A percentile compares a stretch with the other conserved stretches of the same genome.
Conservation (phyloP, 1,140 invertebrate species). For the Apis cerana region DNA sequence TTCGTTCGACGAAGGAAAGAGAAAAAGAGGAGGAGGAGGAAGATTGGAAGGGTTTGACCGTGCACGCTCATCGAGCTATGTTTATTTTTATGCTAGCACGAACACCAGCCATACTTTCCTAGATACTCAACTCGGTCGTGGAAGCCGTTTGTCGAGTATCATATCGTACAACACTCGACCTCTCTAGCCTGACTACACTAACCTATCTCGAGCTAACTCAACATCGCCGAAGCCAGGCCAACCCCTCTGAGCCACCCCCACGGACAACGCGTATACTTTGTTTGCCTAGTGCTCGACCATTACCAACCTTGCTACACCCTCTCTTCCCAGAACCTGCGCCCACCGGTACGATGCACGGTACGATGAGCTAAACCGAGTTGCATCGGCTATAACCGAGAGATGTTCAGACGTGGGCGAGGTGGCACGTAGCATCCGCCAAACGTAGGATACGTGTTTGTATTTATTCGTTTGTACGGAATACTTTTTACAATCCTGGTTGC, state of each 20-base stretch:
- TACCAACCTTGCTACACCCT: slow-evolving; percentile 62
- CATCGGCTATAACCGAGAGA: background rate
- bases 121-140: slow-evolving; percentile 58
- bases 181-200: slow-evolving; percentile 53
- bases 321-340: slow-evolving; percentile 43
- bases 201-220: slow-evolving; percentile 67
- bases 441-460: slow-evolving; percentile 28
- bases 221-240: slow-evolving; percentile 60
- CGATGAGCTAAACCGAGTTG: slow-evolving; percentile 41
- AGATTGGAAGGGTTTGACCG: slow-evolving; percentile 10
- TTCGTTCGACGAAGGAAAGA: background rate
- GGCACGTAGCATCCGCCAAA: background rate
- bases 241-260: slow-evolving; percentile 47
- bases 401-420: background rate
- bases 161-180: slow-evolving; percentile 73
- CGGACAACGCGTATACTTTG: slow-evolving; percentile 65
- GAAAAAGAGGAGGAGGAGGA: background rate
- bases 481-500: slow-evolving; percentile 33
- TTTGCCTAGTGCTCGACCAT: slow-evolving; percentile 70
- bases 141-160: slow-evolving; percentile 69
- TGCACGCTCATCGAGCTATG: slow-evolving; percentile 41
- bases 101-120: slow-evolving; percentile 47
- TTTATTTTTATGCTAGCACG: slow-evolving; percentile 64
- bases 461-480: slow-evolving; percentile 54
- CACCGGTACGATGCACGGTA: slow-evolving; percentile 43